These are phyloP conservation scores for Nomada fucata DNA, from an alignment of 2,888 invertebrate species.

Conservation along the genomic window DNA sequence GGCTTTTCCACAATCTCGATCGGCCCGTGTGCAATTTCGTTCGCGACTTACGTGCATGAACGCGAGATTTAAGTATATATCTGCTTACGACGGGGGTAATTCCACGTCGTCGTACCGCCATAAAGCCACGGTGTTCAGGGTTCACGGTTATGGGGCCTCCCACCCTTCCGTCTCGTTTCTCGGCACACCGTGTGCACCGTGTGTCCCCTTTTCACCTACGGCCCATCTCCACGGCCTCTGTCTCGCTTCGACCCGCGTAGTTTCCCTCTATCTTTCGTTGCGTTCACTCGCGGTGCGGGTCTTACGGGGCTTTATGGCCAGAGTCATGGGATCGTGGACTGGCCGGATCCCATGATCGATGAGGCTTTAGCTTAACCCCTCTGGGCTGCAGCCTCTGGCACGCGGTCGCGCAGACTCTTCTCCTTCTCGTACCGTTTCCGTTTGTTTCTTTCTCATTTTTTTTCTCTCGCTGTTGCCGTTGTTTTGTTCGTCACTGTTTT, in stretches of 20 bases:
- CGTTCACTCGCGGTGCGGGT: slow-evolving; percentile 49
- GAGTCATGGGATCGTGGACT: slow-evolving; percentile 71
- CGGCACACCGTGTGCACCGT: background rate
- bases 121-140: slow-evolving; percentile 70
- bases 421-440: background rate
- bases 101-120: slow-evolving; percentile 74
- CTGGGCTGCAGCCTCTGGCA: slow-evolving; percentile 62
- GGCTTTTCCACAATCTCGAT: slow-evolving; percentile 67
- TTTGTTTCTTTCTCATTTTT: slow-evolving; percentile 11
- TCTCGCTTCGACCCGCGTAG: slow-evolving; percentile 18
- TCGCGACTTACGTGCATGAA: slow-evolving; percentile 70
- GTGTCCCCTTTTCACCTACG: slow-evolving; percentile 28
- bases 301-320: slow-evolving; percentile 73
- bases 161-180: background rate
- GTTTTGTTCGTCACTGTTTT: slow-evolving; percentile 3
- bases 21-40: slow-evolving; percentile 68
- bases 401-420: slow-evolving; percentile 45
- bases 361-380: slow-evolving; percentile 77
- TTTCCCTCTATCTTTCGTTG: slow-evolving; percentile 27
- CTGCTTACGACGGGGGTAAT: slow-evolving; percentile 76
- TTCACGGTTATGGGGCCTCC: slow-evolving; percentile 71
- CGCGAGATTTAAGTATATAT: slow-evolving; percentile 73
- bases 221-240: slow-evolving; percentile 14
- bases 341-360: slow-evolving; percentile 78
- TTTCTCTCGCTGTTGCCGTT: background rate